Base-by-base conservation (phyloP, 2,113 vertebrate genomes). In the Takifugu flavidus region DNA sequence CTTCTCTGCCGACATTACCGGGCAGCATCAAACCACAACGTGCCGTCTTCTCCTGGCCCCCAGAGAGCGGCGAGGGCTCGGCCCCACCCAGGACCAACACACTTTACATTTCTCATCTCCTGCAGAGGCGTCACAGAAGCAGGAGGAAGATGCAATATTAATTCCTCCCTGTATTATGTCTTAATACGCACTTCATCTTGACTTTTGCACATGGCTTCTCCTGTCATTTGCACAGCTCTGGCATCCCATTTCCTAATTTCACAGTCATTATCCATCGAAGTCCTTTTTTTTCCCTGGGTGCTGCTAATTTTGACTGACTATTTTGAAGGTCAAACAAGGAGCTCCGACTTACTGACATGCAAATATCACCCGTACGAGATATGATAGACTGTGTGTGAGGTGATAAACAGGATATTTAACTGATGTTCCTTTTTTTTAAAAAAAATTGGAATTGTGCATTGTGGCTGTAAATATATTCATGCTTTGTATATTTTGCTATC, bases 231-330 rank as follows among this genome's bases (percentile, higher is more conserved):
- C 95, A 95, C 93, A 94, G 91, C 80, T 84, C 88, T 87, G 86
- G 91, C 91, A 93, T 92, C 92, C 92, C 90, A 86, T 93, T 93
- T 74, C 92, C 93, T 95, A 94, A 98, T 98, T 98, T 98, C 94
- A 95, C 94, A 95, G 92, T 95, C 94, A 95, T 99, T 98, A 98
- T 96, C 94, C 93, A 93, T 92, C 90, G 90, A 94, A 93, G 94
- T 94, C 93, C 91, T 90, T 93, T 94, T 93, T 94, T 93, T 92
- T 93, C 45, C 93, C 92, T 93, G 90, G 91, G 94, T 94, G 94
- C 94, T 91, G 93, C 95, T 96, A 96, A 98, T 95, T 96, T 96
- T 95, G 93, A 96, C 93, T 92, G 97, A 96, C 93, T 95, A 95
- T 94, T 93, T 89, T 96, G 94, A 98, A 96, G 94, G 95, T 96